Evolutionary conservation across 2,888 invertebrate genomes (phyloP).

Genomic region (Lasioglossum villosulum): DNA sequence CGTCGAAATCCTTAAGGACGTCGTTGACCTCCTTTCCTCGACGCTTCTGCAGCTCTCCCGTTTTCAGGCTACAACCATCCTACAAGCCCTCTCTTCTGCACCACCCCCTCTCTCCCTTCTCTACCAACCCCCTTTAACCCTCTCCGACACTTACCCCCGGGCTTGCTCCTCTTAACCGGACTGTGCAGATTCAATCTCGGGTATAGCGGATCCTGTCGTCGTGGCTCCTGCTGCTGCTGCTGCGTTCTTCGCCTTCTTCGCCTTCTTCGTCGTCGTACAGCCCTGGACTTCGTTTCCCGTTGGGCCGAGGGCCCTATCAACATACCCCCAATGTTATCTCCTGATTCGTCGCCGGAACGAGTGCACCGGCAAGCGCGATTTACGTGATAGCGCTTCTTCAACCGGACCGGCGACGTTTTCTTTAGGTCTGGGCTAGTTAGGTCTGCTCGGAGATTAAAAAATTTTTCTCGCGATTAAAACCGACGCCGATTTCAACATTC

Average conservation of each 20-base stretch:
- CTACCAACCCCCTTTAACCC: background rate
- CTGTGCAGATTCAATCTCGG: constrained; percentile 76
- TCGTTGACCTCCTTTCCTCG: constrained; percentile 80
- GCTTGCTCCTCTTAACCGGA: constrained; percentile 71
- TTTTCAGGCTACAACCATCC: constrained; percentile 65
- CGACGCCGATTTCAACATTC: background rate
- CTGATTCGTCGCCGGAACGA: constrained; percentile 28
- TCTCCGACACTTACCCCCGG: constrained; percentile 45
- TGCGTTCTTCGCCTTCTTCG: background rate
- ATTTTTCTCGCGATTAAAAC: background rate
- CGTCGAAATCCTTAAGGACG: constrained; percentile 81
- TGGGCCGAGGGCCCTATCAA: constrained; percentile 62
- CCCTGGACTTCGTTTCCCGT: constrained; percentile 52
- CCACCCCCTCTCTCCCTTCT: background rate
- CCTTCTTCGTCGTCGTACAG: background rate
- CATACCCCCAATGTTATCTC: constrained; percentile 62
- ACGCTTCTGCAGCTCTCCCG: constrained; percentile 66
- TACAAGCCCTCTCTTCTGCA: constrained; percentile 25
- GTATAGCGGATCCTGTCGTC: constrained; percentile 63
- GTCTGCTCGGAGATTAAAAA: background rate
- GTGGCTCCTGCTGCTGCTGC: constrained; percentile 11
- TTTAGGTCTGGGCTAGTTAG: background rate
- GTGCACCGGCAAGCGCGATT: background rate
- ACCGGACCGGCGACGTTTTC: background rate
- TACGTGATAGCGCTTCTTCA: background rate